These are phyloP conservation scores for Acutogordius australiensis DNA, from an alignment of 2,888 invertebrate species.

Conservation along the genomic window DNA sequence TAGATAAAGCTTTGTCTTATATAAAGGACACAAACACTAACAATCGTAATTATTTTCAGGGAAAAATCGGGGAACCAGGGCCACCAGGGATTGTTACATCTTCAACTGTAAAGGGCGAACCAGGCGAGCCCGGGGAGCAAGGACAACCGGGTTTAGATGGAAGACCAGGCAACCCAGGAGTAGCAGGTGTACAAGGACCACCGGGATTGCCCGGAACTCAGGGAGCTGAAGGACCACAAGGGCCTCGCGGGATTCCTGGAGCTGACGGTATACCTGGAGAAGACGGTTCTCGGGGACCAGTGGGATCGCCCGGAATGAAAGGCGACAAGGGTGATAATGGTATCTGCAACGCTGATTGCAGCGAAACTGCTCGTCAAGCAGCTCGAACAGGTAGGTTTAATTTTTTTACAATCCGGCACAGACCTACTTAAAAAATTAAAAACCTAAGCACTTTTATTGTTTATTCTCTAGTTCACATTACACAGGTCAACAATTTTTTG, in stretches of 20 bases:
- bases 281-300: not conserved
- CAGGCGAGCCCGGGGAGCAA: not conserved
- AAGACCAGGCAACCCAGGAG: not conserved
- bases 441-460: no score
- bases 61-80: no score
- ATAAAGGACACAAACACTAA: no score
- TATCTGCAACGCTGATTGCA: not conserved
- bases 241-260: constrained; percentile 4
- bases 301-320: not conserved
- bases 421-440: no score
- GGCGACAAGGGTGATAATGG: not conserved
- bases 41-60: no score
- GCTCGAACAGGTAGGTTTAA: not conserved
- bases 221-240: not conserved
- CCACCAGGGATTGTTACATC: no score
- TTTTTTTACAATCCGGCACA: no score
- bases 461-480: no score
- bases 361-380: not conserved
- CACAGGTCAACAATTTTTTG: no score
- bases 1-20: no score
- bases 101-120: no score
- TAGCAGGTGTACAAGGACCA: not conserved
- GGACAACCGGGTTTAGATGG: constrained; percentile 9
- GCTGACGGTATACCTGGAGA: constrained; percentile 13
- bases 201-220: not conserved